A percentile compares a stretch with the other conserved stretches of the same genome.
These are phyloP conservation scores for Drosophila helvetica DNA, from an alignment of 2,888 invertebrate species.

Conservation along the genomic window DNA sequence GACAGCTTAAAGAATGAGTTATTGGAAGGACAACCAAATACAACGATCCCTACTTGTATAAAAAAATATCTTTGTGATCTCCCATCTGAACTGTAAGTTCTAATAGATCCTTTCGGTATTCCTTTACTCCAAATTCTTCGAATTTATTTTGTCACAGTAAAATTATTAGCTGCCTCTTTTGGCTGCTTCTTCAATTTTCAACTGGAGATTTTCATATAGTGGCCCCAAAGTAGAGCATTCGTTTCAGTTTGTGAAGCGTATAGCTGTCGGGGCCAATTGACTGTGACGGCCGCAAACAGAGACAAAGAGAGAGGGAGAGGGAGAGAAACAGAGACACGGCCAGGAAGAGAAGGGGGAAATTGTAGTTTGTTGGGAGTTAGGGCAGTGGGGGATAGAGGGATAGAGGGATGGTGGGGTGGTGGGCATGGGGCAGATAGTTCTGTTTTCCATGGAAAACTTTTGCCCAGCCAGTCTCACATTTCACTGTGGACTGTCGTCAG, in stretches of 20 bases:
- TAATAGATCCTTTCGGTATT: neutral
- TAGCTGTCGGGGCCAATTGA: conserved; percentile 42
- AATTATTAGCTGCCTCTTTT: conserved; percentile 11
- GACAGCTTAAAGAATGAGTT: no score
- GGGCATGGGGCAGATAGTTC: neutral
- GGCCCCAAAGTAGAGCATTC: conserved; percentile 33
- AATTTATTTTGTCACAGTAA: neutral
- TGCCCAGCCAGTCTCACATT: conserved; percentile 59
- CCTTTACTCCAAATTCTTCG: no score
- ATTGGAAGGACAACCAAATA: no score
- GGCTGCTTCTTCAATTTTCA: conserved; percentile 30
- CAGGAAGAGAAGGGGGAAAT: neutral
- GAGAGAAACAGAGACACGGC: neutral
- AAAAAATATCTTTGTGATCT: no score
- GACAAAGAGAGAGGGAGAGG: neutral
- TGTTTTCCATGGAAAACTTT: conserved; percentile 36
- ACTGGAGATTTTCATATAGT: conserved; percentile 50
- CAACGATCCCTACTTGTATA: no score
- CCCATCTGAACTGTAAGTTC: no score
- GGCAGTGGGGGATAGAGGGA: neutral
- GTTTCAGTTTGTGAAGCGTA: conserved; percentile 64
- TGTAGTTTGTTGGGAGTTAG: neutral
- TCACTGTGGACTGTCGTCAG: conserved; percentile 28
- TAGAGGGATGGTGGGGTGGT: no score
- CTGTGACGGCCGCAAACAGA: conserved; percentile 35